Evolutionary conservation across 2,888 invertebrate species (phyloP).

Genomic region (Ectemnius lituratus): DNA sequence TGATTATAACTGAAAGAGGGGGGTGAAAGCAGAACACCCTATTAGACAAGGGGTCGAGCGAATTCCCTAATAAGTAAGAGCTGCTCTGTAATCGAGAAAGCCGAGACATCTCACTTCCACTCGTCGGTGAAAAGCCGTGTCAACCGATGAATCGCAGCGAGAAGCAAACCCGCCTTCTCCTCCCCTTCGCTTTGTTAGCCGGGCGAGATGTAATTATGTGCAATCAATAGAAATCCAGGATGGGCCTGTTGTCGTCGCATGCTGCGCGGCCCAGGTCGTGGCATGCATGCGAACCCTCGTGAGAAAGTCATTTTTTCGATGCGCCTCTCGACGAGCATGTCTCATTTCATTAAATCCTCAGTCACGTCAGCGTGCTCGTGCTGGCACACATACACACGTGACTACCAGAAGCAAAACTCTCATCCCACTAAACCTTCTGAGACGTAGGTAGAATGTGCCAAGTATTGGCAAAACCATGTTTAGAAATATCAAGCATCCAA

Average conservation of each 20-base stretch:
- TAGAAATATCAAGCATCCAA: neutral
- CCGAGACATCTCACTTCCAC: neutral
- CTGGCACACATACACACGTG: slow-evolving; percentile 15
- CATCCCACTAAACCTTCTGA: slow-evolving; percentile 41
- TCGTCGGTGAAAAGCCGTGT: neutral
- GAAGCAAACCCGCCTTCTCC: neutral
- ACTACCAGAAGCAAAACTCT: slow-evolving; percentile 47
- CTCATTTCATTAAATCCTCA: slow-evolving; percentile 69
- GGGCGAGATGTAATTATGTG: slow-evolving; percentile 52
- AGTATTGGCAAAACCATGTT: slow-evolving; percentile 37
- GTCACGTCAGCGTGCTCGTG: slow-evolving; percentile 64
- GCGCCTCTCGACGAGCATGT: slow-evolving; percentile 59
- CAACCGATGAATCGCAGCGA: slow-evolving; percentile 2
- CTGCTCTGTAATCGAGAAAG: neutral
- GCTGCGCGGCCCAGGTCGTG: slow-evolving; percentile 51
- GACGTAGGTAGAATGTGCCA: slow-evolving; percentile 9
- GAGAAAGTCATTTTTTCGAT: slow-evolving; percentile 72
- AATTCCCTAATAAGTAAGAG: neutral
- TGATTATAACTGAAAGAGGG: too few relatives aligned
- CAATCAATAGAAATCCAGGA: slow-evolving; percentile 56
- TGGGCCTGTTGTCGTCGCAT: slow-evolving; percentile 43
- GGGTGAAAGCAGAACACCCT: neutral
- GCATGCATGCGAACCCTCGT: slow-evolving; percentile 69
- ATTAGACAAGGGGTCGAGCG: neutral
- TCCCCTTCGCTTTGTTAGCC: slow-evolving; percentile 39